Evolutionary conservation across 2,888 invertebrate genomes (phyloP).

Genomic region (Mylabris sibirica): DNA sequence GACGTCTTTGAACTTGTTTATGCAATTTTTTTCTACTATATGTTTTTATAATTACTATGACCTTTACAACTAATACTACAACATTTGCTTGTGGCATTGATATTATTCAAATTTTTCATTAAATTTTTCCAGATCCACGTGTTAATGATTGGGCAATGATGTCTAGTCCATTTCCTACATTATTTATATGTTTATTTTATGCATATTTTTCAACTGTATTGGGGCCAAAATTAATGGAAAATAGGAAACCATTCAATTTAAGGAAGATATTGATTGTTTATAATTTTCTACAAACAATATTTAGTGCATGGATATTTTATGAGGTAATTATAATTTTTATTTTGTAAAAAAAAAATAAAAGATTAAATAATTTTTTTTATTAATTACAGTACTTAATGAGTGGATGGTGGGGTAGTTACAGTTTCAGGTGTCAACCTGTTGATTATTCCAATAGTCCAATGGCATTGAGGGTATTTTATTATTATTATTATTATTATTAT

Average conservation of each 20-base stretch:
- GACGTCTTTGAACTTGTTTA: not conserved
- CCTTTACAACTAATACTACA: too few species aligned
- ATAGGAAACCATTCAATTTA: conserved; percentile 87
- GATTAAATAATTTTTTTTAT: conserved; percentile 17
- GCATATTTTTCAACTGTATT: conserved; percentile 83
- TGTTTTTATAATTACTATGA: not conserved
- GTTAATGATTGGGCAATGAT: conserved; percentile 93
- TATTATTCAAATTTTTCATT: conserved; percentile 56
- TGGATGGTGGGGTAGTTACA: conserved; percentile 78
- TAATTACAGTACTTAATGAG: conserved; percentile 64
- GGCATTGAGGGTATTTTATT: conserved; percentile 70
- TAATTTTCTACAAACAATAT: conserved; percentile 87
- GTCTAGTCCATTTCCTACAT: conserved; percentile 91
- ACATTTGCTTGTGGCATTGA: not conserved
- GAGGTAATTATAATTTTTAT: conserved; percentile 62
- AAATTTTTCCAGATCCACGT: conserved; percentile 73
- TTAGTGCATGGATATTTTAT: conserved; percentile 93
- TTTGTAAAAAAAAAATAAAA: too few species aligned
- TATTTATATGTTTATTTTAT: conserved; percentile 87
- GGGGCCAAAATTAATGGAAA: conserved; percentile 89
- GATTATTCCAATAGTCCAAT: conserved; percentile 75
- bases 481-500: conserved; percentile 14
- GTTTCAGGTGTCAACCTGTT: conserved; percentile 80
- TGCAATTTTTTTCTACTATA: too few species aligned
- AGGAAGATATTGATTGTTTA: conserved; percentile 82